Conservation (phyloP, 35 echinoderm and acorn worm species). For the Apostichopus californicus region DNA sequence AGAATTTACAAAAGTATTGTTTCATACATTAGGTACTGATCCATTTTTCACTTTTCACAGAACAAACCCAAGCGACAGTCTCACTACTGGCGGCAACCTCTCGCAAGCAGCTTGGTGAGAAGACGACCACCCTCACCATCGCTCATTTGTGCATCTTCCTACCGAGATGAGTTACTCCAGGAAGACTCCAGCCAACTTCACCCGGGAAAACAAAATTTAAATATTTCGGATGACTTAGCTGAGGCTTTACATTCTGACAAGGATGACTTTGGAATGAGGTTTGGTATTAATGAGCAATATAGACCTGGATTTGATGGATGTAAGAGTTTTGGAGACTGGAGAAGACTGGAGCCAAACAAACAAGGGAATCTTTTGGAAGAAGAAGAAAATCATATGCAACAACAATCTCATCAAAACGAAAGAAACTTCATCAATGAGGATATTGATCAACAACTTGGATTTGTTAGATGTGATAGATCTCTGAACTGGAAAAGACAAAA, state of each 20-base stretch:
- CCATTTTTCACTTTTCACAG: not conserved
- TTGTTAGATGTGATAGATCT: no score
- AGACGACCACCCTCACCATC: not conserved
- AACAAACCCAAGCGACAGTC: not conserved
- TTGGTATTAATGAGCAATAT: not conserved
- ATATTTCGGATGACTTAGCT: no score
- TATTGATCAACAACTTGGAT: no score
- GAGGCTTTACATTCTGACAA: no score
- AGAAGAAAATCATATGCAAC: no score
- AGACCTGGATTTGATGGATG: not conserved
- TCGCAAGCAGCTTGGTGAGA: constrained; percentile 10
- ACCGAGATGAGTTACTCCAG: not conserved
- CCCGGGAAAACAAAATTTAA: not conserved
- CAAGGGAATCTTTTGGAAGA: not conserved
- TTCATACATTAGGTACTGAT: no score
- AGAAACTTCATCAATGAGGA: no score
- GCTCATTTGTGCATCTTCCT: not conserved
- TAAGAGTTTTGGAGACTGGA: not conserved
- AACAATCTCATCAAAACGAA: no score
- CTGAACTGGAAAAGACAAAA: no score
- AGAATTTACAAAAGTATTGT: no score
- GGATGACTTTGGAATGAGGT: not conserved
- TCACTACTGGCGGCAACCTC: constrained; percentile 33
- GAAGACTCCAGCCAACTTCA: not conserved
- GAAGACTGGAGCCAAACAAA: not conserved